Conservation (phyloP, 2,113 vertebrate genomes). For the Prochilodus magdalenae region DNA sequence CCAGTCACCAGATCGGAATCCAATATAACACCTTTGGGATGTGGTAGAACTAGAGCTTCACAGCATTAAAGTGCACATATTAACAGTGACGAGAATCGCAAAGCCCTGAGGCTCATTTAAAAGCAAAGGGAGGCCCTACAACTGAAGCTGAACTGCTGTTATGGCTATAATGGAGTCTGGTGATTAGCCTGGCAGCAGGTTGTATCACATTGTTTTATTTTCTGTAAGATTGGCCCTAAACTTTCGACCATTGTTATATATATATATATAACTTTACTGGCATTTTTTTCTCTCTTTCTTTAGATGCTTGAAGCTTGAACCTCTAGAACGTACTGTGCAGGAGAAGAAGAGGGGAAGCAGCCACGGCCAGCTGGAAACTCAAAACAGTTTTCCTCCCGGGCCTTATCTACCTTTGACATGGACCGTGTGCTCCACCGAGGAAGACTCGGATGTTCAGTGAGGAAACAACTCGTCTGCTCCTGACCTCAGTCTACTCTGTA, state of each 20-base stretch:
- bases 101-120: too few relatives aligned
- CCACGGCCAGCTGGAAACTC: not conserved
- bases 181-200: too few relatives aligned
- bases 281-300: not conserved
- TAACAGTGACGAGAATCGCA: too few relatives aligned
- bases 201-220: too few relatives aligned
- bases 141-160: too few relatives aligned
- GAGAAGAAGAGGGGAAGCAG: not conserved
- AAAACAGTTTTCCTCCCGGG: not conserved
- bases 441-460: slow-evolving; percentile 1
- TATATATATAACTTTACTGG: not conserved
- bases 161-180: too few relatives aligned
- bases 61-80: too few relatives aligned
- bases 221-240: too few relatives aligned
- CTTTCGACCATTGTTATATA: not conserved
- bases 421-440: not conserved
- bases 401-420: slow-evolving; percentile 8
- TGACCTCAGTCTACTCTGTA: not conserved
- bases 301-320: slow-evolving; percentile 36
- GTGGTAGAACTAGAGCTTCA: too few relatives aligned
- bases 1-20: too few relatives aligned
- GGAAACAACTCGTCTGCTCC: slow-evolving; percentile 3
- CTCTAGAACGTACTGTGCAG: not conserved
- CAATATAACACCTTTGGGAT: too few relatives aligned
- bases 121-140: too few relatives aligned